Base-by-base conservation (phyloP, 2,888 invertebrate genomes). In the Agrochola litura region DNA sequence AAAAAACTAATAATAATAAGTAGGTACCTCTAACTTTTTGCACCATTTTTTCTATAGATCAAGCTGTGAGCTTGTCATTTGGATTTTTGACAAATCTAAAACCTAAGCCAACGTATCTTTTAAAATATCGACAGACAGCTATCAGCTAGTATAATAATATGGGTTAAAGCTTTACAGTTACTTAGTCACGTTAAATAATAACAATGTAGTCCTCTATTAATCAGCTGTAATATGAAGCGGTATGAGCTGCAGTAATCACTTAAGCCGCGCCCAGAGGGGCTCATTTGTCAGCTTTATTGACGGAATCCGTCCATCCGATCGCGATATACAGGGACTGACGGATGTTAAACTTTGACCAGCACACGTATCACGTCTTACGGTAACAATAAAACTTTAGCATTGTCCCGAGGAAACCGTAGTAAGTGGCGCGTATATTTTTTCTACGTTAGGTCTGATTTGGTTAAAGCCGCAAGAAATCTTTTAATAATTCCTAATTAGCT, bases 181-280 rank as follows among this genome's bases (percentile, higher is more conserved):
- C 56, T 58, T 68, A 66, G 68, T 60, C 68, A 67, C 37, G 30
- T 64, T 61, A 56, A 63, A 69, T 78, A 82, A 78, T 86, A 75
- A 80, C 70, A 73, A 54, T 76, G 67, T 75, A 67, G 70, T 69
- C 25, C 37, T 75, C 22, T 67, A 80, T 79, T 84, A 79, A 84
- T 81, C 74, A 69, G 54, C 85, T 90, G 79, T 81, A 73, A 71
- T 84, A 84, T 85, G 87, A 85, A 90, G 88, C 86, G 88, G 84
- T 89, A 91, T 93, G 92, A 92, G 94, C 95, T 95, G 95, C 95
- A 95, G 95, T 95, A 96, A 96, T 96, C 95, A 96, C 96, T 96
- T 95, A 95, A 92, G 93, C 94, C 95, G 91, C 95, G 90, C 95
- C 95, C 93, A 87, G 87, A 88, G 88, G 87, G 86, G 86, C 89